These are phyloP conservation scores for Cuniculus paca DNA, from an alignment of 2,797 vertebrate species.

Conservation along the genomic window DNA sequence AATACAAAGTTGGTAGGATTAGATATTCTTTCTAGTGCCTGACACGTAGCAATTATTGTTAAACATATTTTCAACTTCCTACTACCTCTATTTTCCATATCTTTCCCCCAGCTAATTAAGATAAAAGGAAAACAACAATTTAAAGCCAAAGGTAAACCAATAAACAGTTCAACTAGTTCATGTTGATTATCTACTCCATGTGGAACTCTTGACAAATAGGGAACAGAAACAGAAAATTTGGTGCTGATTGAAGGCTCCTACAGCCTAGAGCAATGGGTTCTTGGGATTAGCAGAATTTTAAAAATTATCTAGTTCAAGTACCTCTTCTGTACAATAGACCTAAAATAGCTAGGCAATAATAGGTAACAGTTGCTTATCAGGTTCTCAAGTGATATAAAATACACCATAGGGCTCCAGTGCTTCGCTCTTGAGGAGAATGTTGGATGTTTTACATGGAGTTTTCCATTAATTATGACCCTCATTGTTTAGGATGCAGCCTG, in stretches of 20 bases:
- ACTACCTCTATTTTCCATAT: neutral
- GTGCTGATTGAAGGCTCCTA: neutral
- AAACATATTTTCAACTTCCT: neutral
- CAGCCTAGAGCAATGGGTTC: neutral
- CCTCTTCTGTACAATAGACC: neutral
- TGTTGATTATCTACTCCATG: neutral
- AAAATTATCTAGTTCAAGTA: neutral
- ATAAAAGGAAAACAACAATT: neutral
- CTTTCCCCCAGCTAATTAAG: neutral
- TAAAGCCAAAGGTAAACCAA: neutral
- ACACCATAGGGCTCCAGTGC: neutral
- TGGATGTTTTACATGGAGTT: neutral
- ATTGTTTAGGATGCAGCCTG: neutral
- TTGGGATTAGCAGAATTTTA: neutral
- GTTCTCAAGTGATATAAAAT: neutral
- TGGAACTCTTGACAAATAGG: neutral
- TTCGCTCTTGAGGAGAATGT: neutral
- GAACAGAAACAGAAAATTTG: neutral
- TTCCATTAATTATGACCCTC: neutral
- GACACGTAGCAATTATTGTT: neutral
- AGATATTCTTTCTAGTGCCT: neutral
- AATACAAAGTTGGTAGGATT: neutral
- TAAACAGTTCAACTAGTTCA: slow-evolving; percentile 15
- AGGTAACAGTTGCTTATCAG: neutral
- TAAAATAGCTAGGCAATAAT: neutral